Conservation (phyloP, 2,797 vertebrate species). For the Silurus aristotelis region DNA sequence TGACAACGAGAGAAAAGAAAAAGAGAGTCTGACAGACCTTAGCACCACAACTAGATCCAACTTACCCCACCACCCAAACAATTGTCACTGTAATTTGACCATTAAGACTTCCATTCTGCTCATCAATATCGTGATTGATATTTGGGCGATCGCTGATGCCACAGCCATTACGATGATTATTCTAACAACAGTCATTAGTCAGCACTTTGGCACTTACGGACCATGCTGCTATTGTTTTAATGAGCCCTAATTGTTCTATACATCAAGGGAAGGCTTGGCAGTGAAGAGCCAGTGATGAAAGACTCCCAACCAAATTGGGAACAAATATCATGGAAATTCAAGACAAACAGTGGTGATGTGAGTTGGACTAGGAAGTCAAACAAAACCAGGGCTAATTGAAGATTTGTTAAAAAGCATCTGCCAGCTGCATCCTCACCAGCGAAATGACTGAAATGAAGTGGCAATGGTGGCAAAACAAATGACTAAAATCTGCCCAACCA, state of each 20-base stretch:
- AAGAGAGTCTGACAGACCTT: slow-evolving; percentile 35
- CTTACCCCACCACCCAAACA: slow-evolving; percentile 52
- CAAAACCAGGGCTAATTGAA: slow-evolving; percentile 66
- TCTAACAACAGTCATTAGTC: slow-evolving; percentile 80
- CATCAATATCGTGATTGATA: slow-evolving; percentile 82
- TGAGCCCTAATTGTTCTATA: slow-evolving; percentile 65
- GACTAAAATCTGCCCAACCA: slow-evolving; percentile 37
- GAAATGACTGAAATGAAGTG: slow-evolving; percentile 57
- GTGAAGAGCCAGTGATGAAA: slow-evolving; percentile 55
- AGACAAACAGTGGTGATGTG: slow-evolving; percentile 56
- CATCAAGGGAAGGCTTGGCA: slow-evolving; percentile 58
- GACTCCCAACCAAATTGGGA: slow-evolving; percentile 50
- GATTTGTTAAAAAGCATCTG: slow-evolving; percentile 60
- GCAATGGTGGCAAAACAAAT: slow-evolving; percentile 46
- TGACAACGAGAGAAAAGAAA: neutral
- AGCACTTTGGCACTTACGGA: slow-evolving; percentile 66
- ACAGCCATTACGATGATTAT: slow-evolving; percentile 74
- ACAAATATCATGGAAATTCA: slow-evolving; percentile 41
- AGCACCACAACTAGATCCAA: no score
- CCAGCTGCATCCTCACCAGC: slow-evolving; percentile 68
- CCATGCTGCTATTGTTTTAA: slow-evolving; percentile 69
- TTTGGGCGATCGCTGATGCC: slow-evolving; percentile 68
- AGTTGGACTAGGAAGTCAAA: slow-evolving; percentile 58
- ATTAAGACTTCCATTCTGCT: slow-evolving; percentile 72
- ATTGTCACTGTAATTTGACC: slow-evolving; percentile 73